Conservation (phyloP, 2,888 invertebrate species). For the Perithous albicinctus region DNA sequence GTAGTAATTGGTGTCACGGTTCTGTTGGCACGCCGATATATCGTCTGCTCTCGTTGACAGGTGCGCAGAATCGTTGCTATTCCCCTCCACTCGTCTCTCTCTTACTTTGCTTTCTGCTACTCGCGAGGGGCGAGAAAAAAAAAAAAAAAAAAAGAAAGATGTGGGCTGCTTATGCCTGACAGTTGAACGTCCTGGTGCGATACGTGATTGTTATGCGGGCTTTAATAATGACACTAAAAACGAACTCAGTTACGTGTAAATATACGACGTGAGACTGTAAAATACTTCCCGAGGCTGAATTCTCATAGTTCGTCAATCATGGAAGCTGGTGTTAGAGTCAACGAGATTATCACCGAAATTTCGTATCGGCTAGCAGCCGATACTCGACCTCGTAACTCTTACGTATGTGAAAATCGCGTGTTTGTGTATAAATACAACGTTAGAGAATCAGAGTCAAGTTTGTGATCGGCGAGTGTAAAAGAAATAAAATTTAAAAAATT, state of each 20-base stretch:
- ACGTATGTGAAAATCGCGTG: conserved; percentile 54
- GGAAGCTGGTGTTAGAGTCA: conserved; percentile 79
- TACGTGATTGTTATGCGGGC: conserved; percentile 61
- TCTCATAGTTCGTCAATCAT: conserved; percentile 63
- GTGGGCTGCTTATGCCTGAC: conserved; percentile 24
- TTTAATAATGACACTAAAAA: conserved; percentile 53
- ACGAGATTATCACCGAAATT: conserved; percentile 31
- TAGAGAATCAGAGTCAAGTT: conserved; percentile 15
- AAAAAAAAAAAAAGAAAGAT: no score
- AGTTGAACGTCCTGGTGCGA: conserved; percentile 59
- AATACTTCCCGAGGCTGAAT: not conserved
- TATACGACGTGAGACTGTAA: not conserved
- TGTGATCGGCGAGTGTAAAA: conserved; percentile 40
- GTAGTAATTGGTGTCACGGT: conserved; percentile 15
- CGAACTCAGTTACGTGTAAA: no score
- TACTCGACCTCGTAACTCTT: conserved; percentile 29
- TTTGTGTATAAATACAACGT: conserved; percentile 67
- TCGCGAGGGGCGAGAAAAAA: no score
- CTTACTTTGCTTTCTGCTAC: no score
- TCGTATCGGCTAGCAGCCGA: conserved; percentile 32
- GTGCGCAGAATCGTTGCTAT: conserved; percentile 68
- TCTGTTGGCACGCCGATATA: conserved; percentile 32
- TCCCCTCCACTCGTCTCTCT: not conserved
- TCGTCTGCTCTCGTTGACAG: conserved; percentile 65
- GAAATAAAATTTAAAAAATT: not conserved